Base-by-base conservation (phyloP, 2,888 invertebrate species). In the Baronia brevicornis region DNA sequence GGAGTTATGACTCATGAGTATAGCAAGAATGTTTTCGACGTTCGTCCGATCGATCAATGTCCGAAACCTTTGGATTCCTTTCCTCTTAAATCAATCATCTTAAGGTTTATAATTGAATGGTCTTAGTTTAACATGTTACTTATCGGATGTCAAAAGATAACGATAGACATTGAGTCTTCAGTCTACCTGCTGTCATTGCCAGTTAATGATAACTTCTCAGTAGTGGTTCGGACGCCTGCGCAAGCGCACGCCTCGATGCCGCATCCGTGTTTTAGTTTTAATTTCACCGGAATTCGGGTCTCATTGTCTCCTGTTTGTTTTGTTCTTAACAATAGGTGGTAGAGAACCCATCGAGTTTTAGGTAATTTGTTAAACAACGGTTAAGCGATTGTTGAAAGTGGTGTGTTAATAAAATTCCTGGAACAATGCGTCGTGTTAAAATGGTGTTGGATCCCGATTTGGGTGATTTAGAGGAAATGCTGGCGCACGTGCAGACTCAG, bases 401-500 rank as follows among this genome's bases (percentile, higher is more conserved):
- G n/a, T 27, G 27, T 33, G 15, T 17, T 21, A 24, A 26, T 33
- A 6, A 7, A 12, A 12, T 23, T 18, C 23, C 23, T 5, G n/a
- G n/a, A 41, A 39, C 40, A 44, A 80, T 80, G 82, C 68, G 82
- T 28, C 70, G 79, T 3, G 51, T 58, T 18, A 80, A 75, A 43
- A 50, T 79, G 48, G 75, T 64, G 15, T 44, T 78, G 5, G 74
- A 79, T 41, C 84, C 84, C 1, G 84, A 85, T 43, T 42, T 85
- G 22, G 82, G 80, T 0, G 85, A 85, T 32, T 38, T 85, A 5
- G 85, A 85, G 36, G 82, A 84, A 41, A 84, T 85, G 85, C 50
- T 85, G 9, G 84, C 84, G 0, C 71, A 77, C 42, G 84, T 85
- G 1, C 84, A 84, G 34, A 74, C 63, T 0, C 84, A 85, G 36